Percentiles rank a stretch among this genome's conserved stretches.
These are phyloP conservation scores for Mylabris phalerata DNA, from an alignment of 1,140 invertebrate species.

Conservation along the genomic window DNA sequence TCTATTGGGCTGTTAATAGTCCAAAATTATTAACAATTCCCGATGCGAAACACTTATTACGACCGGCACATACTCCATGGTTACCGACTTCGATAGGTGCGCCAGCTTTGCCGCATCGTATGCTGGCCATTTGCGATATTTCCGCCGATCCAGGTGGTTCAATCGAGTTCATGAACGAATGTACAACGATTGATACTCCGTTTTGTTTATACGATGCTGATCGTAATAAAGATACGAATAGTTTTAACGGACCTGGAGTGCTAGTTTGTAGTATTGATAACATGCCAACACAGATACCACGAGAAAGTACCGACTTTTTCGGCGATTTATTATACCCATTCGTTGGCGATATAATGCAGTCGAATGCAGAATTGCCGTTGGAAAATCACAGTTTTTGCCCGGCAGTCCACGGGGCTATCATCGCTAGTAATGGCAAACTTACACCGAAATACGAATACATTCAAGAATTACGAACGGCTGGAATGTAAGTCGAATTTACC, in stretches of 20 bases:
- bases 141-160: constrained; percentile 93
- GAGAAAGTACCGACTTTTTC: constrained; percentile 96
- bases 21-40: constrained; percentile 95
- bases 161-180: constrained; percentile 99
- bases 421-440: constrained; percentile 88
- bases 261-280: constrained; percentile 99
- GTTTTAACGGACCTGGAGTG: constrained; percentile 93
- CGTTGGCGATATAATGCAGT: constrained; percentile 82
- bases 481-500: constrained; percentile 35
- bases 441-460: constrained; percentile 96
- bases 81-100: constrained; percentile 78
- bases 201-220: constrained; percentile 99
- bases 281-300: constrained; percentile 97
- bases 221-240: constrained; percentile 93
- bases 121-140: constrained; percentile 94
- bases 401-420: constrained; percentile 85
- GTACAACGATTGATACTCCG: constrained; percentile 97
- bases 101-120: constrained; percentile 82
- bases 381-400: constrained; percentile 71
- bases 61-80: constrained; percentile 87
- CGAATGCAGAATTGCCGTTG: constrained; percentile 78
- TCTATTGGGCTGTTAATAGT: constrained; percentile 96
- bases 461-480: constrained; percentile 67
- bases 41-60: constrained; percentile 90
- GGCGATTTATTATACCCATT: constrained; percentile 89